These are phyloP conservation scores for Asobara japonica DNA, from an alignment of 1,140 invertebrate genomes.

Conservation along the genomic window DNA sequence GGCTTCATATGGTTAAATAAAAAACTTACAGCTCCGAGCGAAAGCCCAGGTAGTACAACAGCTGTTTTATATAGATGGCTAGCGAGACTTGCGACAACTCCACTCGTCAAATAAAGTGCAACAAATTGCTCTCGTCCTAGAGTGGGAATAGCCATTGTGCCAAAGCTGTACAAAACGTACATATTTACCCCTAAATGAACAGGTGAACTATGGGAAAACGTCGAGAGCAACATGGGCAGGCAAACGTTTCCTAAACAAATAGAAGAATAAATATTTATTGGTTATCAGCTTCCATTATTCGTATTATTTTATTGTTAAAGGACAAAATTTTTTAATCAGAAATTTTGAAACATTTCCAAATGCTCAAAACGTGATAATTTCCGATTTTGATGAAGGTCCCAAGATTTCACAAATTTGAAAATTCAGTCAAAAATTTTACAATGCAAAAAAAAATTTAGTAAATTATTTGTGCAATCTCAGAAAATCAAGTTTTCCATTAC, in stretches of 20 bases:
- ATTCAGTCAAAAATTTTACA: slow-evolving; percentile 30
- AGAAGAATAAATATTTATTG: slow-evolving; percentile 26
- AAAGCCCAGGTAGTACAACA: slow-evolving; percentile 74
- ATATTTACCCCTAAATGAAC: slow-evolving; percentile 93
- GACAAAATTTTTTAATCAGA: no score
- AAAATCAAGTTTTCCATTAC: not conserved
- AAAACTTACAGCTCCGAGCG: slow-evolving; percentile 88
- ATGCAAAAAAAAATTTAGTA: not conserved
- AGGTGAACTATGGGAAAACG: slow-evolving; percentile 91
- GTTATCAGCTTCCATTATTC: no score
- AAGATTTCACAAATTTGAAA: no score
- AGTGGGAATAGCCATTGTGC: slow-evolving; percentile 73
- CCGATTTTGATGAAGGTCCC: no score
- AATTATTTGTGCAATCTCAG: not conserved
- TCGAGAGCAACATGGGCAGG: slow-evolving; percentile 90
- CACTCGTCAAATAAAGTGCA: slow-evolving; percentile 88
- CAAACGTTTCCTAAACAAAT: slow-evolving; percentile 73
- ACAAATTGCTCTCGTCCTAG: slow-evolving; percentile 94
- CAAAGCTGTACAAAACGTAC: slow-evolving; percentile 93
- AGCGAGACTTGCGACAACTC: slow-evolving; percentile 86
- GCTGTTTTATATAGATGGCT: slow-evolving; percentile 85
- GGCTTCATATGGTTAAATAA: not conserved
- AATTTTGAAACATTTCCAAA: slow-evolving; percentile 22
- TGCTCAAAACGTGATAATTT: no score
- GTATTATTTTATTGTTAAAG: no score